Base-by-base conservation (phyloP, 2,113 vertebrate species). In the Psilopogon haemacephalus region DNA sequence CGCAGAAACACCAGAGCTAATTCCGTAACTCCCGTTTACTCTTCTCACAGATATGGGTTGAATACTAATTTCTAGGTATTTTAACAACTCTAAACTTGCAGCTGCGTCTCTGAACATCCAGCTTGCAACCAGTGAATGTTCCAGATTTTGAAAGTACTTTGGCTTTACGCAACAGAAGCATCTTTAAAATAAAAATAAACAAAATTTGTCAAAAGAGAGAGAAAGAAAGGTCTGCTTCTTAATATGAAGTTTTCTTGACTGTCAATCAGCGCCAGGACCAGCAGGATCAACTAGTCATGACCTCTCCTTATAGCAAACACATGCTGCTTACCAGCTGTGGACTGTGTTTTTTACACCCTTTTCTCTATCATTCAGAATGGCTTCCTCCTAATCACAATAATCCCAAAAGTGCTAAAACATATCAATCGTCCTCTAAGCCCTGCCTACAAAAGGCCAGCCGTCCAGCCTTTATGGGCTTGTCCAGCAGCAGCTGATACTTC, bases 301-400 rank as follows among this genome's bases (percentile, higher is more conserved):
- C 96, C 97, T 98, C 96, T 97, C 97, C 96, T 96, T 84, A 97
- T 75, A 97, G 97, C 96, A 98, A 97, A 97, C 97, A 95, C 98
- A 97, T 97, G 97, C 98, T 98, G 98, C 97, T 98, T 92, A 97
- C 97, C 98, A 98, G 98, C 98, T 98, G 98, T 97, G 97, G 96
- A 96, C 97, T 95, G 94, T 97, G 96, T 96, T 97, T 96, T 96
- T 96, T 97, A 96, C 97, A 96, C 97, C 95, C 96, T 97, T 98
- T 97, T 94, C 97, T 97, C 97, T 91, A 95, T 97, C 96, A 97
- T 98, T 98, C 97, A 97, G 96, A 98, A 98, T 97, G 97, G 97
- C 97, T 97, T 97, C 97, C 97, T 97, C 97, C 97, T 98, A 98
- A 98, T 98, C 98, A 98, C 97, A 99, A 98, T 98, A 98, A 98